phyloP scores from a whole-genome alignment of 2,113 vertebrate genomes.

The Halichoerus grypus region DNA sequence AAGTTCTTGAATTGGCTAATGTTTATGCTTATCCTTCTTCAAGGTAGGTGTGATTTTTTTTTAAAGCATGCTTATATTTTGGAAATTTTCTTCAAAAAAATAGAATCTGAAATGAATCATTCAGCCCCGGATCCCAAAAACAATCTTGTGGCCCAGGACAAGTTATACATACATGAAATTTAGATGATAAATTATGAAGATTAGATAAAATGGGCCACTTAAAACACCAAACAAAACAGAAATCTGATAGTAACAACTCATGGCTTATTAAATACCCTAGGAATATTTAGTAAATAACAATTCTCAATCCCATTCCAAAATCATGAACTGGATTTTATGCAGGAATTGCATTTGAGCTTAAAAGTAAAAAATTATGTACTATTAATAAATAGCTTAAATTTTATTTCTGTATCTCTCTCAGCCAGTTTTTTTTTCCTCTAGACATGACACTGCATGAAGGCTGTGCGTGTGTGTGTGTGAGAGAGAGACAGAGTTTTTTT shows the following conservation, averaged over 20 bases:
- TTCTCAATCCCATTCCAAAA: not conserved
- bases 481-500: not conserved
- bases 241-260: not conserved
- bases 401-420: not conserved
- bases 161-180: not conserved
- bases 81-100: not conserved
- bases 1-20: not conserved
- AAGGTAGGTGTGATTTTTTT: not conserved
- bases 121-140: not conserved
- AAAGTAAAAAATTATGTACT: not conserved
- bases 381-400: not conserved
- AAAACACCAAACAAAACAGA: not conserved
- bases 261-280: not conserved
- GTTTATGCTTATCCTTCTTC: not conserved
- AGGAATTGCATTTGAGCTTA: not conserved
- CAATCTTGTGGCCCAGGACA: not conserved
- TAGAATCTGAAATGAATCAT: not conserved
- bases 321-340: not conserved
- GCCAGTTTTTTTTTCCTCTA: not conserved
- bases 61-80: not conserved
- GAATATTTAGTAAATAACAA: not conserved
- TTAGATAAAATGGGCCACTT: not conserved
- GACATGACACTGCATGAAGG: not conserved
- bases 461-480: not conserved
- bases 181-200: not conserved